phyloP scores from a whole-genome alignment of 2,113 vertebrate species.

The Toxotes jaculatrix region DNA sequence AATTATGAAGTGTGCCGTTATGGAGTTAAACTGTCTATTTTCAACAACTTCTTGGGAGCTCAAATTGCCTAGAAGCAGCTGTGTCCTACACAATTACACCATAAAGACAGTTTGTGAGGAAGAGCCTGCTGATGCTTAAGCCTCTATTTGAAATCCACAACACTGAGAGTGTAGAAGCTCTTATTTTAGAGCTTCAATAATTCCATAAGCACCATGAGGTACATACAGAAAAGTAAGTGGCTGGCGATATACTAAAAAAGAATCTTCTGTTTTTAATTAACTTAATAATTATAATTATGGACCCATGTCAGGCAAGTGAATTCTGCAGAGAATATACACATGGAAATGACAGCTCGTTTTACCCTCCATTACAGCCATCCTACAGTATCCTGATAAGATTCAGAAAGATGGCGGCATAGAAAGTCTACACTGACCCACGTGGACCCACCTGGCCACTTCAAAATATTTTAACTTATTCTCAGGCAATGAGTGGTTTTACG shows the following conservation, averaged over 20 bases:
- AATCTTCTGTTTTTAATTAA: not conserved
- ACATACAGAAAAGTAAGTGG: not conserved
- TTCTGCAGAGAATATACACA: not conserved
- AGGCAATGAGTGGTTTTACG: not conserved
- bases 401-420: not conserved
- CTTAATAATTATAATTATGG: not conserved
- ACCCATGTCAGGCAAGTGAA: not conserved
- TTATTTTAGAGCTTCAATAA: not conserved
- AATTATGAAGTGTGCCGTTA: not conserved
- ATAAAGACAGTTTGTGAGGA: not conserved
- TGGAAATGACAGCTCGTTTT: not conserved
- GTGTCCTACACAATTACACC: not conserved
- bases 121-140: not conserved
- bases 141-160: not conserved
- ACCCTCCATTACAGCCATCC: not conserved
- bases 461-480: not conserved
- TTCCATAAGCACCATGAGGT: not conserved
- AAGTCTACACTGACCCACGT: not conserved
- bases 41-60: not conserved
- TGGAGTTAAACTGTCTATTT: not conserved
- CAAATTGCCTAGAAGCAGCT: not conserved
- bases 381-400: not conserved
- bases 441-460: not conserved
- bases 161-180: not conserved
- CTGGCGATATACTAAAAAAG: not conserved